A percentile compares a stretch with the other conserved stretches of the same genome.
Evolutionary conservation across 2,797 vertebrate species (phyloP).

Genomic region (Tragopan temminckii): DNA sequence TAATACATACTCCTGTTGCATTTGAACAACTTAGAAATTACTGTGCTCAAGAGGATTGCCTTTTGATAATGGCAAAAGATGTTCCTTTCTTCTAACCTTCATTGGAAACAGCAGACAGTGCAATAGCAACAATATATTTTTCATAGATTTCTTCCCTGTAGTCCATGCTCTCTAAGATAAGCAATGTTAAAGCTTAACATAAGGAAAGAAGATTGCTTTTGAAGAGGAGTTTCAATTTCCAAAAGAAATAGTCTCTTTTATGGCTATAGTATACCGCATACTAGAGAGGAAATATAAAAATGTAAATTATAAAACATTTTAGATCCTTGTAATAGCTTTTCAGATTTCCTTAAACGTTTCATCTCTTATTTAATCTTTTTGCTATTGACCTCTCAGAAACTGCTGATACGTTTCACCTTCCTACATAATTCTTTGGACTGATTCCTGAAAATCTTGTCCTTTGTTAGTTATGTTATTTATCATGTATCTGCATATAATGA

Average conservation of each 20-base stretch:
- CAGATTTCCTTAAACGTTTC: neutral
- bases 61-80: neutral
- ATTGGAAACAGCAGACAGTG: neutral
- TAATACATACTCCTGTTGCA: neutral
- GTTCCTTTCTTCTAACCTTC: neutral
- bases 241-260: neutral
- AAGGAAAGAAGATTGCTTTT: rapidly evolving
- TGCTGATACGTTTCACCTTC: neutral
- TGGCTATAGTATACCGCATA: neutral
- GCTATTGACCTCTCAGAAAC: neutral
- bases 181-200: neutral
- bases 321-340: neutral
- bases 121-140: neutral
- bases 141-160: neutral
- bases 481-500: neutral
- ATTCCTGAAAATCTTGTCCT: neutral
- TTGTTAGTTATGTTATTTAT: neutral
- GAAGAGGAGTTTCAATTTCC: neutral
- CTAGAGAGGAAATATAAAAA: neutral
- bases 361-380: neutral
- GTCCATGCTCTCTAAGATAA: neutral
- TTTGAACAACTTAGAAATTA: neutral
- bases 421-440: neutral
- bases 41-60: neutral
- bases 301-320: neutral